phyloP scores from a whole-genome alignment of 1,140 invertebrate species.

The Drosophila punjabiensis region DNA sequence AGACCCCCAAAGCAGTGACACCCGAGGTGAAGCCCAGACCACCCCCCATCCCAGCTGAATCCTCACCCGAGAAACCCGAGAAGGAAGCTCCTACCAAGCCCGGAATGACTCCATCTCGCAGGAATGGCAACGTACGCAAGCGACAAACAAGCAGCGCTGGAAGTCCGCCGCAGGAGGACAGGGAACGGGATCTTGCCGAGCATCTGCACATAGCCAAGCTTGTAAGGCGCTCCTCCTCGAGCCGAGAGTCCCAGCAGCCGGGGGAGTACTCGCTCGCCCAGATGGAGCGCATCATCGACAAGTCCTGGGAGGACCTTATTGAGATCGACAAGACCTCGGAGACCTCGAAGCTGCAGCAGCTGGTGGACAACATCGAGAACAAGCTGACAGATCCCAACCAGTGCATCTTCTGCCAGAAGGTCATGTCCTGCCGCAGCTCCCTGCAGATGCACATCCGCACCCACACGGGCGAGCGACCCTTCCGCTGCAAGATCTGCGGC shows the following conservation, averaged over 20 bases:
- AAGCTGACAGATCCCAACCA: slow-evolving; percentile 98
- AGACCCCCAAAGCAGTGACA: slow-evolving; percentile 32
- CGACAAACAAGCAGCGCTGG: slow-evolving; percentile 55
- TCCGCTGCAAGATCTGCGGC: slow-evolving; percentile 98
- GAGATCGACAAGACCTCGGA: slow-evolving; percentile 95
- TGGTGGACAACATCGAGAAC: slow-evolving; percentile 98
- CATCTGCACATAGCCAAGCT: slow-evolving; percentile 67
- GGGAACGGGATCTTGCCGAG: slow-evolving; percentile 52
- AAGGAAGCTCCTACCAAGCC: slow-evolving; percentile 39
- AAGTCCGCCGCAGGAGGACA: slow-evolving; percentile 47
- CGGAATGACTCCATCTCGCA: slow-evolving; percentile 24
- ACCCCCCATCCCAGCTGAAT: neutral
- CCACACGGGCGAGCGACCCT: slow-evolving; percentile 94
- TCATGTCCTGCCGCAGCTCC: slow-evolving; percentile 98
- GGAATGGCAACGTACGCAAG: slow-evolving; percentile 67
- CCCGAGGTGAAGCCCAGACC: slow-evolving; percentile 10
- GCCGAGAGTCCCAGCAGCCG: slow-evolving; percentile 53
- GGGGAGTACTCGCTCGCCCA: slow-evolving; percentile 72
- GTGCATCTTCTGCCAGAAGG: slow-evolving; percentile 98
- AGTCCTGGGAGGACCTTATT: slow-evolving; percentile 98
- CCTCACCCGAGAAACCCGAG: slow-evolving; percentile 40
- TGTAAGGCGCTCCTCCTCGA: slow-evolving; percentile 67
- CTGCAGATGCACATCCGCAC: slow-evolving; percentile 99
- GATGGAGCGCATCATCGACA: slow-evolving; percentile 88
- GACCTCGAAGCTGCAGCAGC: slow-evolving; percentile 96